A percentile compares a stretch with the other conserved stretches of the same genome.
phyloP scores from a whole-genome alignment of 2,888 invertebrate genomes.

The Aphodius granarius region DNA sequence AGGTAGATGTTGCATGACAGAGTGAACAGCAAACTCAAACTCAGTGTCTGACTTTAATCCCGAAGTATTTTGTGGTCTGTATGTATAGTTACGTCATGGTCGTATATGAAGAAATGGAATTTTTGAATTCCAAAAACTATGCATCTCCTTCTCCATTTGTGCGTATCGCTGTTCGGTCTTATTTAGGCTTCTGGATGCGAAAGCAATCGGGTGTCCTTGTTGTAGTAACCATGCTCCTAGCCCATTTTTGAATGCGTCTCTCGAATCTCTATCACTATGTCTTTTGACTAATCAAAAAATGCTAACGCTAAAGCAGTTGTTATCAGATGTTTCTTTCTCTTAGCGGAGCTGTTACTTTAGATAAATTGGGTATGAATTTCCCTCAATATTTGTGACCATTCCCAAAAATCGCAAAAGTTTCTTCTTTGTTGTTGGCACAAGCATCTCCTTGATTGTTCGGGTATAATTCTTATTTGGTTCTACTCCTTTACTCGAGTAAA shows the following conservation, averaged over 20 bases:
- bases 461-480: constrained; percentile 26
- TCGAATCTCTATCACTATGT: constrained; percentile 41
- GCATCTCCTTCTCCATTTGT: constrained; percentile 24
- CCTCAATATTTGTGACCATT: constrained; percentile 31
- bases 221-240: constrained; percentile 45
- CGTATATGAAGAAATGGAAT: too few species aligned
- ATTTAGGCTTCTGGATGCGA: constrained; percentile 46
- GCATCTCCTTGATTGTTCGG: constrained; percentile 26
- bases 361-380: constrained; percentile 32
- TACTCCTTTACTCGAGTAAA: constrained; percentile 27
- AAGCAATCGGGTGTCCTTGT: constrained; percentile 40
- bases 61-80: constrained; percentile 28
- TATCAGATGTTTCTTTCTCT: constrained; percentile 34
- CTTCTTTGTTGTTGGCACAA: constrained; percentile 29
- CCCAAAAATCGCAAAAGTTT: constrained; percentile 31
- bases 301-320: constrained; percentile 34
- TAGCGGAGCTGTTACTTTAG: constrained; percentile 29
- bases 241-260: too few species aligned
- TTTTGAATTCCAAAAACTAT: constrained; percentile 20
- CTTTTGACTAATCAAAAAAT: constrained; percentile 36
- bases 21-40: constrained; percentile 4
- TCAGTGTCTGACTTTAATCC: background rate
- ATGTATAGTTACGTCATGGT: constrained; percentile 6
- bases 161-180: constrained; percentile 22
- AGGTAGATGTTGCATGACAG: background rate